Evolutionary conservation across 2,888 invertebrate species (phyloP).

Genomic region (Eugnorisma glareosa): DNA sequence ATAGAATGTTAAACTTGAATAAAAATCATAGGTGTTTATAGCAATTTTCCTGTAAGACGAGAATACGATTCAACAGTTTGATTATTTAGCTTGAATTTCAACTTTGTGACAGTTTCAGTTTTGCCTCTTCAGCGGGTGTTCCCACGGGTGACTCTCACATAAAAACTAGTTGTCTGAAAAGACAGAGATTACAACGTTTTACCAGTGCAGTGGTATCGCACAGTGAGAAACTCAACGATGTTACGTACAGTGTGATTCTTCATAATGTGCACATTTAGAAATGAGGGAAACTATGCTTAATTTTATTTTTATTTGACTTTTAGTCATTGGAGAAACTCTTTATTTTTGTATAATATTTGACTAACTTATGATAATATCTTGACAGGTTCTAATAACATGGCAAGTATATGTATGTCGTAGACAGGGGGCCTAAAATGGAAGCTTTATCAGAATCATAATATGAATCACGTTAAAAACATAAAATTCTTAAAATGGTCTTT

Average conservation of each 20-base stretch:
- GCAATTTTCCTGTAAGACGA: no score
- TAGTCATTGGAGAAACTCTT: not conserved
- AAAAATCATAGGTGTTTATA: not conserved
- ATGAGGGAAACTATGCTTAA: no score
- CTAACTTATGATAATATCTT: not conserved
- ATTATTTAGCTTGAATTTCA: not conserved
- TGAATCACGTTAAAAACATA: no score
- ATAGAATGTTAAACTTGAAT: not conserved
- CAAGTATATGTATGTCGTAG: not conserved
- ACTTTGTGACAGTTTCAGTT: not conserved
- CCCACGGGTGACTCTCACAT: not conserved
- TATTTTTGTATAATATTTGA: not conserved
- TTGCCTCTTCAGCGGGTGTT: not conserved
- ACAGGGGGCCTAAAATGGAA: no score
- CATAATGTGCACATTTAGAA: no score
- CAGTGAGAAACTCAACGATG: not conserved
- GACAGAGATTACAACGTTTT: no score
- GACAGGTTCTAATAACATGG: not conserved
- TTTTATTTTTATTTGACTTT: no score
- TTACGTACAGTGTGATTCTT: no score
- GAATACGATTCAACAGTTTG: not conserved
- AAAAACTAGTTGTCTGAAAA: not conserved
- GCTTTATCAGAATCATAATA: no score
- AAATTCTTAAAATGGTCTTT: no score
- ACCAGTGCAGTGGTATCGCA: not conserved